These are phyloP conservation scores for Kradibia gibbosae DNA, from an alignment of 1,140 invertebrate genomes.

Conservation along the genomic window DNA sequence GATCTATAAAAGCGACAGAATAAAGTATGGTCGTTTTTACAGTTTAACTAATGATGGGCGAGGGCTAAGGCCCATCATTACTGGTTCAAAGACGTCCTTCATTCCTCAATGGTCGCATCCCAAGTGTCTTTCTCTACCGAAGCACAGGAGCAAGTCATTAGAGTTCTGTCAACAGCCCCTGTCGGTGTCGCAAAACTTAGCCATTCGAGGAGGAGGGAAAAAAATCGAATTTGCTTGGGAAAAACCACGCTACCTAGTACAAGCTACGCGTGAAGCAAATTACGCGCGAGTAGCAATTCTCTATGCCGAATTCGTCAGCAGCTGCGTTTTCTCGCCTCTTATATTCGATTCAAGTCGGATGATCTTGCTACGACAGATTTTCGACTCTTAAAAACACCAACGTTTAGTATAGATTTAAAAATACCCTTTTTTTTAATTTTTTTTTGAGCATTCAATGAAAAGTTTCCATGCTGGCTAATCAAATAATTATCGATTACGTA, in stretches of 20 bases:
- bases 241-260: constrained; percentile 7
- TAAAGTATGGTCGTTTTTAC: background rate
- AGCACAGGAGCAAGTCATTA: constrained; percentile 35
- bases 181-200: background rate
- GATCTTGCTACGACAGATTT: no score
- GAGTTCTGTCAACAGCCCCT: background rate
- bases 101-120: background rate
- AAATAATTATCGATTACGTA: no score
- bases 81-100: background rate
- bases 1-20: background rate
- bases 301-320: background rate
- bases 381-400: no score
- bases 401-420: no score
- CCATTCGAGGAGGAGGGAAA: background rate
- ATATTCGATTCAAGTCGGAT: constrained; percentile 8
- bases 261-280: constrained; percentile 2
- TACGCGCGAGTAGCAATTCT: background rate
- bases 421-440: no score
- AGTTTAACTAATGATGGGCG: background rate
- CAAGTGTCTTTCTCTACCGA: background rate
- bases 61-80: background rate
- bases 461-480: no score
- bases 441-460: no score
- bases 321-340: background rate
- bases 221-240: constrained; percentile 14